Evolutionary conservation across 2,113 vertebrate genomes (phyloP).

Genomic region (Platycercus adscitus): DNA sequence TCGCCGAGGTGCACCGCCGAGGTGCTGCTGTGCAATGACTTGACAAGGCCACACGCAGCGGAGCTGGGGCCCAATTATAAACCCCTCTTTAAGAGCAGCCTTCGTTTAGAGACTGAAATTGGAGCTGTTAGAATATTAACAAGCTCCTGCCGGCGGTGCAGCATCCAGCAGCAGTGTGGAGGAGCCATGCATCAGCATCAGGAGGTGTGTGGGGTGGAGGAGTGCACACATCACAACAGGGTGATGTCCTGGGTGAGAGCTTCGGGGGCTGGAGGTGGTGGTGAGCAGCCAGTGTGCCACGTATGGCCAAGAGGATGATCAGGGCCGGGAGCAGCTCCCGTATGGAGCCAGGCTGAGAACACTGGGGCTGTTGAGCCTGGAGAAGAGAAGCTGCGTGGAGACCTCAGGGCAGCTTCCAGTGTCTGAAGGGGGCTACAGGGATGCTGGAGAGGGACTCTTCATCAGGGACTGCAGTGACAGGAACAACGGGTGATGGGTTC

Average conservation of each 20-base stretch:
- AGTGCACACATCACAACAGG: fast-evolving
- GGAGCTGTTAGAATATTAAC: conserved; percentile 66
- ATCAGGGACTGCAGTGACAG: no score
- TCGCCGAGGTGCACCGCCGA: not conserved
- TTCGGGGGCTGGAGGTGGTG: not conserved
- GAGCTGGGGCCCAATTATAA: conserved; percentile 62
- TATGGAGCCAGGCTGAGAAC: not conserved
- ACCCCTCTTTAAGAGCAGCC: conserved; percentile 7
- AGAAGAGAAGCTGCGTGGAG: no score
- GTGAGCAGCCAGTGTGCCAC: not conserved
- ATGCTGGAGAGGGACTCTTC: no score
- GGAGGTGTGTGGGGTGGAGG: not conserved
- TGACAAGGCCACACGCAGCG: conserved; percentile 22
- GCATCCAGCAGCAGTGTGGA: not conserved
- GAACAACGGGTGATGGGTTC: no score
- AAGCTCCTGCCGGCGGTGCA: not conserved
- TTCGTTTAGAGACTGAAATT: not conserved
- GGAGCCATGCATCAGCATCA: fast-evolving
- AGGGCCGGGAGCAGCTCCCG: not conserved
- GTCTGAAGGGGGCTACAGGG: no score
- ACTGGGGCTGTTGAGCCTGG: not conserved
- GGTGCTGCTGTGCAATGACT: not conserved
- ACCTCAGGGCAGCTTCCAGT: no score
- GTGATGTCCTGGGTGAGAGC: not conserved
- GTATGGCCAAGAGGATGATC: not conserved